A percentile compares a stretch with the other conserved stretches of the same genome.
Conservation (phyloP, 2,888 invertebrate genomes). For the Uloborus plumipes region DNA sequence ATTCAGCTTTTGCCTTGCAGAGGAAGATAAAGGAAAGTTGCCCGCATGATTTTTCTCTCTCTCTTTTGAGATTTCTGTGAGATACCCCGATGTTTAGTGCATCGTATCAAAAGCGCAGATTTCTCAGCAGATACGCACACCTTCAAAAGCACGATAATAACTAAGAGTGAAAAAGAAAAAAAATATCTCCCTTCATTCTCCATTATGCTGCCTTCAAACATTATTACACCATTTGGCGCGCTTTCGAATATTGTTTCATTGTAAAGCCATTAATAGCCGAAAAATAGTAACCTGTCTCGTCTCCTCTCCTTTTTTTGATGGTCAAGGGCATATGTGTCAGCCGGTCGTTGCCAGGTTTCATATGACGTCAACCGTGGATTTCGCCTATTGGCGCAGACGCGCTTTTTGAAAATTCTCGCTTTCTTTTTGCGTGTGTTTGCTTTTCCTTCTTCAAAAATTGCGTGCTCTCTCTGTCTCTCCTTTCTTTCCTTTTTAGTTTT, state of each 20-base stretch:
- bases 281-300: not conserved
- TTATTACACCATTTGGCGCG: constrained; percentile 13
- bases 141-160: no score
- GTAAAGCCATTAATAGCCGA: constrained; percentile 29
- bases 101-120: no score
- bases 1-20: no score
- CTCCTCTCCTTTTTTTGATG: constrained; percentile 26
- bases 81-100: no score
- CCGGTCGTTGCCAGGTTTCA: constrained; percentile 57
- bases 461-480: not conserved
- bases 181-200: no score
- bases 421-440: not conserved
- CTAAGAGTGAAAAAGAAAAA: no score
- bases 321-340: constrained; percentile 63
- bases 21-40: no score
- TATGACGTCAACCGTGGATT: constrained; percentile 32
- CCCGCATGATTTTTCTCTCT: no score
- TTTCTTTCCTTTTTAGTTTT: not conserved
- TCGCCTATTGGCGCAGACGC: constrained; percentile 2
- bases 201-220: constrained; percentile 15
- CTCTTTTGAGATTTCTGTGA: no score
- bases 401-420: constrained; percentile 6
- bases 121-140: no score
- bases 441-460: not conserved
- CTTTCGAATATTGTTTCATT: constrained; percentile 30